Base-by-base conservation (phyloP, 2,888 invertebrate genomes). In the Phyllotreta cruciferae region DNA sequence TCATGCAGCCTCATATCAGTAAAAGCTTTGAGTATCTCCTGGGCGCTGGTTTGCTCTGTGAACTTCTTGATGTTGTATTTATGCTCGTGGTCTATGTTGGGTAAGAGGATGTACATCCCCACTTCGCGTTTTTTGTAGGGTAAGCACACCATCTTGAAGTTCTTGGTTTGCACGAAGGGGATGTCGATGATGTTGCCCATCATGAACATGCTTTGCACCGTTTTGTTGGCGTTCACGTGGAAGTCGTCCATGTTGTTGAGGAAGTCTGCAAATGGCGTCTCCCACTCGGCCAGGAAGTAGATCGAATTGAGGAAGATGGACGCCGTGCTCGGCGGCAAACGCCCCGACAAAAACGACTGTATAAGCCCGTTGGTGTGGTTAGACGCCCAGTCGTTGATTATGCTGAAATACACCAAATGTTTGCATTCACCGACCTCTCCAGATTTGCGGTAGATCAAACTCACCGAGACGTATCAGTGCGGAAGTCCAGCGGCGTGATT, bases 281-380 rank as follows among this genome's bases (percentile, higher is more conserved):
- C 78, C 84, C 84, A 84, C 49, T 78, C 78, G 0, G 79, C 83
- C 54, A 76, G 75, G 66, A 84, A 83, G 70, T 83, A 83, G 24
- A 83, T 75, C 5, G 83, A 79, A 67, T 83, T 83, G 2, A 80
- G 73, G 45, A 83, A 77, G 10, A 83, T 75, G 9, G 81, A 74
- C 0, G 77, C 73, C 0, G 82, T 81, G 8, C 67, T 56, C 0
- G 74, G 65, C 0, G 77, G 70, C 2, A 80, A 78, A 1, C 81
- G 78, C 4, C 67, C 58, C 0, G 75, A 67, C 11, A 83, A 52
- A 34, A 83, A 75, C 1, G 71, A 64, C 13, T 76, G 71, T 45
- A 83, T 83, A 45, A 82, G 73, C 0, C 81, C 82, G 11, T 75
- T 75, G 6, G 81, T 81, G 60, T 78, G 73, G 39, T 70, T 62